These are phyloP conservation scores for Pterocles burchelli DNA, from an alignment of 2,113 vertebrate species.

Conservation along the genomic window DNA sequence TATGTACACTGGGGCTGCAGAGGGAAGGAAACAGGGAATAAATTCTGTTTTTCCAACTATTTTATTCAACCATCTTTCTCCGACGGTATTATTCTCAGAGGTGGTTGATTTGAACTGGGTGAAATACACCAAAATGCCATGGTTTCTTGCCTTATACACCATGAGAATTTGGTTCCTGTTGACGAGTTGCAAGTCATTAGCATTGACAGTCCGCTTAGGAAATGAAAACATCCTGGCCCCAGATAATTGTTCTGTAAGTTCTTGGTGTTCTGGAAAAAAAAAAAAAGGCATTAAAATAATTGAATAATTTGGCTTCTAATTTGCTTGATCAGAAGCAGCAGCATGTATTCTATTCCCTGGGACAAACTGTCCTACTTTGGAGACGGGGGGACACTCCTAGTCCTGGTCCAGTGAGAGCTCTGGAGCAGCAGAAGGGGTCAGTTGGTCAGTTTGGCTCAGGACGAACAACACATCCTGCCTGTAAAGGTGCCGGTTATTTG, in stretches of 20 bases:
- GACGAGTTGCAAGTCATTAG: not conserved
- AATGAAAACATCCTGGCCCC: not conserved
- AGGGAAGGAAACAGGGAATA: not conserved
- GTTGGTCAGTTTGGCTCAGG: not conserved
- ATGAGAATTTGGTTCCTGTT: not conserved
- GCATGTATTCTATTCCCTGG: not conserved
- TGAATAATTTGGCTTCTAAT: not conserved
- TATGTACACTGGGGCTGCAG: not conserved
- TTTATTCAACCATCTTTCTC: not conserved
- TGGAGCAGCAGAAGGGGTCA: not conserved
- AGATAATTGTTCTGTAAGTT: not conserved
- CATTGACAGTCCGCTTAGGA: not conserved
- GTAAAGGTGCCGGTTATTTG: not conserved
- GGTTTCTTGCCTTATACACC: not conserved
- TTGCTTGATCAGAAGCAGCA: constrained; percentile 14
- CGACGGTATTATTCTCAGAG: not conserved
- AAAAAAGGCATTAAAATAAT: not conserved
- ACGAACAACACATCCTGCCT: not conserved
- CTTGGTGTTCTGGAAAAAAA: not conserved
- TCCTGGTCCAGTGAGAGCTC: not conserved
- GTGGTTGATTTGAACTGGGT: not conserved
- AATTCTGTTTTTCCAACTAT: not conserved
- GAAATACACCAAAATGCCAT: not conserved
- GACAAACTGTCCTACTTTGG: not conserved
- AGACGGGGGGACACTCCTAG: not conserved